These are phyloP conservation scores for Pavo muticus DNA, from an alignment of 2,113 vertebrate species.

Conservation along the genomic window DNA sequence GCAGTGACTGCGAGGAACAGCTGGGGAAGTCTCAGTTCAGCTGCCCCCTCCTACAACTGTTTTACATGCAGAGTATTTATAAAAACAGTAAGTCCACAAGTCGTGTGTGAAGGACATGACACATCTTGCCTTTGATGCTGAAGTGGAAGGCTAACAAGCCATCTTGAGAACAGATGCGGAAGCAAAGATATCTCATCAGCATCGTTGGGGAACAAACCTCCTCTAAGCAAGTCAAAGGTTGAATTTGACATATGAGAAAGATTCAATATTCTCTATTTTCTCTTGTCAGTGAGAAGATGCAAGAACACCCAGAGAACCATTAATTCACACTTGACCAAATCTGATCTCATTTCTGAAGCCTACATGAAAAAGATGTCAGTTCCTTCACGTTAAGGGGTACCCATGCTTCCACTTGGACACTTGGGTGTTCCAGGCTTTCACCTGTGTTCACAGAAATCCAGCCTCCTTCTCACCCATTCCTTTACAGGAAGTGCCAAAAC, in stretches of 20 bases:
- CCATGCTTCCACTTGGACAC: fast-evolving
- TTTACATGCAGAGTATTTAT: background rate
- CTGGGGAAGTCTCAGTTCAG: background rate
- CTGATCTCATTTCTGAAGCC: background rate
- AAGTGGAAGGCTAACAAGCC: background rate
- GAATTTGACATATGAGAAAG: background rate
- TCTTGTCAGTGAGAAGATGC: background rate
- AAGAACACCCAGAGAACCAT: background rate
- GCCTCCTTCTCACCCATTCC: background rate
- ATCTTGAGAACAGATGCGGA: background rate
- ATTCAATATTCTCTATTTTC: too few species aligned
- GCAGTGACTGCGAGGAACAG: fast-evolving
- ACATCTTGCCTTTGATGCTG: fast-evolving
- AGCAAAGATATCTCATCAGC: background rate
- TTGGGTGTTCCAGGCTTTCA: background rate
- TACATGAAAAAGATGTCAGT: background rate
- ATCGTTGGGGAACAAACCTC: background rate
- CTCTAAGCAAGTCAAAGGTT: background rate
- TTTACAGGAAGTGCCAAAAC: background rate
- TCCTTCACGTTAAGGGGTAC: background rate
- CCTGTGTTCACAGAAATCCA: background rate
- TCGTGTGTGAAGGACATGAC: too few species aligned
- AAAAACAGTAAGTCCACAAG: background rate
- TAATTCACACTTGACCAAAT: fast-evolving
- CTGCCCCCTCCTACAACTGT: background rate